These are phyloP conservation scores for Oreohelix idahoensis DNA, from an alignment of 1,140 invertebrate species.

Conservation along the genomic window DNA sequence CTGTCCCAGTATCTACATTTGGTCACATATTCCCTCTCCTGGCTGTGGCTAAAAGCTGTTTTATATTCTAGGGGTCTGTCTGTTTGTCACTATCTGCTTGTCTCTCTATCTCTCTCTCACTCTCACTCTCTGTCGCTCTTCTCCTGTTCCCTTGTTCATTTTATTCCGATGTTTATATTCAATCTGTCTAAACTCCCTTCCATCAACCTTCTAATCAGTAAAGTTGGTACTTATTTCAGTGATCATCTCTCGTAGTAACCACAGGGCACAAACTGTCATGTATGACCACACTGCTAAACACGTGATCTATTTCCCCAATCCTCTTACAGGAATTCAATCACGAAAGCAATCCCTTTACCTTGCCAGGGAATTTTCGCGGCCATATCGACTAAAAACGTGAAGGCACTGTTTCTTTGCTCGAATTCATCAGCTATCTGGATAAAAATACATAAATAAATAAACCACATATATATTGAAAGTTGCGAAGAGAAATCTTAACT, in stretches of 20 bases:
- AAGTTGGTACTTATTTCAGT: background rate
- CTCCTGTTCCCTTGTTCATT: too few species aligned
- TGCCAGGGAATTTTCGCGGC: slow-evolving; percentile 16
- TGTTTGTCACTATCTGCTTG: too few species aligned
- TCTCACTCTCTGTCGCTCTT: background rate
- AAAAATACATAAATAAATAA: background rate
- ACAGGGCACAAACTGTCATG: background rate
- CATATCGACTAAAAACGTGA: slow-evolving; percentile 7
- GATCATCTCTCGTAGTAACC: background rate
- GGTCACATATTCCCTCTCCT: too few species aligned
- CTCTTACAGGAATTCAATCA: slow-evolving; percentile 1
- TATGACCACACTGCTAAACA: background rate
- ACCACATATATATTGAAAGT: too few species aligned
- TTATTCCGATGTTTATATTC: too few species aligned
- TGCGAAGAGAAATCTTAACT: too few species aligned
- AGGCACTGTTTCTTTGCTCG: slow-evolving; percentile 14
- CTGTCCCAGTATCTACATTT: too few species aligned
- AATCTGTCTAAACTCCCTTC: too few species aligned
- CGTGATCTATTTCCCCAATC: background rate
- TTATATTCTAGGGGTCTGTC: too few species aligned
- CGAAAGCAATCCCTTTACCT: slow-evolving; percentile 12
- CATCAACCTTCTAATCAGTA: background rate
- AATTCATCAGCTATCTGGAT: background rate
- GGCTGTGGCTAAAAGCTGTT: too few species aligned
- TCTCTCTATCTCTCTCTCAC: slow-evolving; percentile 15